Conservation (phyloP, 2,113 vertebrate genomes). For the Crotophaga sulcirostris region DNA sequence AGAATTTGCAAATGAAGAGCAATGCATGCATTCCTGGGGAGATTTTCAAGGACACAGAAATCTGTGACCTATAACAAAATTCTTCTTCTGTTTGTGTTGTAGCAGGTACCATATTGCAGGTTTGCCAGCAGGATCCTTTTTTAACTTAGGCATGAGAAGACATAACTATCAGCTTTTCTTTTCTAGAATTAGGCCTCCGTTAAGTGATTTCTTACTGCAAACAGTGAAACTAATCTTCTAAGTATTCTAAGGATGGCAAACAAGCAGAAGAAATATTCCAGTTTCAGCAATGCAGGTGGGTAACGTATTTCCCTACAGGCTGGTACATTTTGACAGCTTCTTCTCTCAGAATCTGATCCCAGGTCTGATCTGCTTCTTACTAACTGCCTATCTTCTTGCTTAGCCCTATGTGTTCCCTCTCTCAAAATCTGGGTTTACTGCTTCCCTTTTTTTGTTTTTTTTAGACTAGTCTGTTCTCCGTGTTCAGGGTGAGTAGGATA, state of each 20-base stretch:
- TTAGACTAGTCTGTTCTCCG: background rate
- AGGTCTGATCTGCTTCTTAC: background rate
- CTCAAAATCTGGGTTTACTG: background rate
- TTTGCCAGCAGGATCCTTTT: background rate
- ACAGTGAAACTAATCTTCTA: background rate
- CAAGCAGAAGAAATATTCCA: background rate
- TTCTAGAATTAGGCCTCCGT: background rate
- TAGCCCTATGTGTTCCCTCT: background rate
- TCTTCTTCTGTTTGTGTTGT: background rate
- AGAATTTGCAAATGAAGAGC: background rate
- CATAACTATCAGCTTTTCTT: background rate
- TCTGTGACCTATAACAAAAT: background rate
- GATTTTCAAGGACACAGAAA: constrained; percentile 11
- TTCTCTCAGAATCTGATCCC: background rate
- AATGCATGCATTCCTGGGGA: background rate
- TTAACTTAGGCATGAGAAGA: background rate
- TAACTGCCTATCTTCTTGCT: background rate
- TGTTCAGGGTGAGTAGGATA: background rate
- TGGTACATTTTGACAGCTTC: background rate
- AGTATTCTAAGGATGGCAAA: background rate
- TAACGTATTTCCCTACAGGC: background rate
- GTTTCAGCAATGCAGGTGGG: background rate
- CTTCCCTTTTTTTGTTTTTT: background rate
- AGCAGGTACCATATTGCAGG: background rate
- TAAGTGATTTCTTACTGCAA: background rate